Evolutionary conservation across 2,113 vertebrate genomes (phyloP), one percentile per base, ranked within the genome.

Genomic region (Acrocephalus kingi): DNA sequence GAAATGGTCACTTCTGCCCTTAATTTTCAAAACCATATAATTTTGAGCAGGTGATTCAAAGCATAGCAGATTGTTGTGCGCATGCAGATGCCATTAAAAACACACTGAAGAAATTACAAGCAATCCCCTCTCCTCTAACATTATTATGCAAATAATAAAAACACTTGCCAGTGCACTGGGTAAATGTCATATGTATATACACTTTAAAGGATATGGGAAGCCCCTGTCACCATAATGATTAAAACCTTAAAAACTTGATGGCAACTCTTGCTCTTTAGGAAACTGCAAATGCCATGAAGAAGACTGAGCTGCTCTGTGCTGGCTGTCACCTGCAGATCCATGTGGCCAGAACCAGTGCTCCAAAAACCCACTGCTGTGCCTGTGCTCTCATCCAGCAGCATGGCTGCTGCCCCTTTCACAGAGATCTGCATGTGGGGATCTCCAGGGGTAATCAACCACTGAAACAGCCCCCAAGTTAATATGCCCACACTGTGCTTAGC

Each of bases 351-450:
- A 37, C 8, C 67, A 51, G 51, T 19, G 28, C 77, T 45, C 62
- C 71, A 75, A 72, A n/a, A 66, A 75, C 13, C 24, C 55, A 18
- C 11, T 33, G 75, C 72, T 67, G n/a, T 51, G 58, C 51, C 31
- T 1, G 2, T 48, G 41, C 20, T 61, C 20, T 45, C 24, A 62
- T 35, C 41, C 48, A 82, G 56, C 55, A 55, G 39, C 0, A 0
- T 14, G 2, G 69, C 41, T 28, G 16, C 31, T 69, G 69, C 54
- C 85, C 52, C 61, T 46, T 87, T 51, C 48, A 37, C 4, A 2
- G 62, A 55, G 25, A 35, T 68, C 80, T 72, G 58, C 51, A 5
- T 3, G 13, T n/a, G n/a, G 9, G 51, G 22, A 78, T 75, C 66
- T 72, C 27, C 74, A 84, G 54, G 35, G 55, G 9, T 33, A 72